Conservation (phyloP, 2,113 vertebrate genomes). For the Malurus cyaneus region DNA sequence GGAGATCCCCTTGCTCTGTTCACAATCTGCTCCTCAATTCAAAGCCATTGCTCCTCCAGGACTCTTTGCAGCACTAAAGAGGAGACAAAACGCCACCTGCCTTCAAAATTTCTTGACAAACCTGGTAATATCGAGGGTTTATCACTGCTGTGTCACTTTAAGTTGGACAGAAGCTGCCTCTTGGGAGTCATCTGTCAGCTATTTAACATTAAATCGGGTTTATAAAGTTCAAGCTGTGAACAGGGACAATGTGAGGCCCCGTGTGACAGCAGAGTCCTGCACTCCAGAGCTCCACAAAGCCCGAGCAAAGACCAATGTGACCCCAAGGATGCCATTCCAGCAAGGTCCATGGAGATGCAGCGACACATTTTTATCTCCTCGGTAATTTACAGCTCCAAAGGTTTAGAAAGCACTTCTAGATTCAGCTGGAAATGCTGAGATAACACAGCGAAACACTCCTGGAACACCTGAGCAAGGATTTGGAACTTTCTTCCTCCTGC, state of each 20-base stretch:
- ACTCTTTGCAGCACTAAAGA: not conserved
- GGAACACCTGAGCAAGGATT: not conserved
- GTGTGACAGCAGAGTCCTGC: not conserved
- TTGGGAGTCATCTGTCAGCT: not conserved
- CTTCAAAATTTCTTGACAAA: not conserved
- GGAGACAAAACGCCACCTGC: not conserved
- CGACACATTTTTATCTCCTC: fast-evolving
- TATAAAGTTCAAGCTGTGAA: not conserved
- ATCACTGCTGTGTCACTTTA: not conserved
- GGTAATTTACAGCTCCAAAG: not conserved
- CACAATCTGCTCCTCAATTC: not conserved
- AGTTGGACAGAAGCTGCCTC: not conserved
- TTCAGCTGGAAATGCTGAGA: not conserved
- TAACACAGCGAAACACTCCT: not conserved
- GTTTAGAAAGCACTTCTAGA: not conserved
- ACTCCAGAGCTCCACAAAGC: not conserved
- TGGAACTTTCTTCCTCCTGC: not conserved
- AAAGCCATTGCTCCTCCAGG: not conserved
- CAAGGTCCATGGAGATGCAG: not conserved
- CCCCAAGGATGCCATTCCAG: not conserved
- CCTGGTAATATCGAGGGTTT: not conserved
- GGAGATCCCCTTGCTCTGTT: not conserved
- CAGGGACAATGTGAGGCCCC: not conserved
- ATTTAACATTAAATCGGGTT: not conserved
- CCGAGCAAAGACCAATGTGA: not conserved